Evolutionary conservation across 2,888 invertebrate species (phyloP).

Genomic region (Mantis religiosa): DNA sequence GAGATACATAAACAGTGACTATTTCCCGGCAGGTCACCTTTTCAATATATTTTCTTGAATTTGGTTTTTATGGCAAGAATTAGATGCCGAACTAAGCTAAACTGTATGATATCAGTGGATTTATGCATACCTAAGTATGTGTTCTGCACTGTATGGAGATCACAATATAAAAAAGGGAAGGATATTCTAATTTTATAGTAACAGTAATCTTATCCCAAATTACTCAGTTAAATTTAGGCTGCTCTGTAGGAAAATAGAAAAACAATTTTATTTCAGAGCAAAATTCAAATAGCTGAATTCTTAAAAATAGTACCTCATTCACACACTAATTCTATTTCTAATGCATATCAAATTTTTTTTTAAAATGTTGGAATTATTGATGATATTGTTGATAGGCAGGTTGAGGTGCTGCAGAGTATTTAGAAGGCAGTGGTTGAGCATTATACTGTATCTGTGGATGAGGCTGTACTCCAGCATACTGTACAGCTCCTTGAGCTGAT

Average conservation of each 20-base stretch:
- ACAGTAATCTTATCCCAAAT: too few relatives aligned
- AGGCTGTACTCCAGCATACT: constrained; percentile 2
- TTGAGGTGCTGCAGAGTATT: constrained; percentile 20
- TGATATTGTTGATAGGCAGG: constrained; percentile 8
- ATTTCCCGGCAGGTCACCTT: not conserved
- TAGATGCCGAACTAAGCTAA: too few relatives aligned
- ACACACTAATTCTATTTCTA: not conserved
- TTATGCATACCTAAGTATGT: too few relatives aligned
- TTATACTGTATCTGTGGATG: constrained; percentile 27
- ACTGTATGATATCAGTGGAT: too few relatives aligned
- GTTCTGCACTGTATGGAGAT: not conserved
- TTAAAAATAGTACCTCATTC: not conserved
- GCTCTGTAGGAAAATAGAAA: not conserved
- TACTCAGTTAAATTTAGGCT: not conserved
- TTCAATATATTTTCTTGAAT: not conserved
- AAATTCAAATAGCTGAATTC: not conserved
- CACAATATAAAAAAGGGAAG: not conserved
- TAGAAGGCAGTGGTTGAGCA: constrained; percentile 29
- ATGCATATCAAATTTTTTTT: too few relatives aligned
- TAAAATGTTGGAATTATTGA: not conserved
- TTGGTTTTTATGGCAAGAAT: not conserved
- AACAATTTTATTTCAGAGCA: not conserved
- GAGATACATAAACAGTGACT: too few relatives aligned
- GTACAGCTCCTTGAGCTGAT: constrained; percentile 21
- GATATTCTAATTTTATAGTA: too few relatives aligned